phyloP scores from a whole-genome alignment of 2,113 vertebrate species.

The Bufo bufo region DNA sequence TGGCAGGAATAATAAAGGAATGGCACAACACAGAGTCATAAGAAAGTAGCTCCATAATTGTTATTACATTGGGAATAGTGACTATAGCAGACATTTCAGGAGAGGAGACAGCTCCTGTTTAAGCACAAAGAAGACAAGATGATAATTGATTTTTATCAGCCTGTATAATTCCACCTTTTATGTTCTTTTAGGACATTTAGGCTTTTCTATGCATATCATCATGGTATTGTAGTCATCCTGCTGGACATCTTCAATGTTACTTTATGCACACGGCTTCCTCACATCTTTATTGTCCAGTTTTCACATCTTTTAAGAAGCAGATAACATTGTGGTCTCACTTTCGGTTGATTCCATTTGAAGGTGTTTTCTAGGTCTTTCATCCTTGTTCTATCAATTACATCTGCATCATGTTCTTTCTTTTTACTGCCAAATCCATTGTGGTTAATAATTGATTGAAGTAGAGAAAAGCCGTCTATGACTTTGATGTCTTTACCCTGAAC shows the following conservation, averaged over 20 bases:
- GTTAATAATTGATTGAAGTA: conserved; percentile 16
- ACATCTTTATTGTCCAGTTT: background rate
- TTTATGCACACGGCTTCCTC: background rate
- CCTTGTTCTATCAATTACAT: background rate
- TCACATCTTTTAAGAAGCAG: background rate
- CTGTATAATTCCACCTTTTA: too few relatives aligned
- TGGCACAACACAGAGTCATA: too few relatives aligned
- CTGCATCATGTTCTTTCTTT: conserved; percentile 4
- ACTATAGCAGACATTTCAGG: too few relatives aligned
- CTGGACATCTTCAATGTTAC: too few relatives aligned
- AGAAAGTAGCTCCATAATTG: too few relatives aligned
- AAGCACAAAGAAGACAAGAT: too few relatives aligned
- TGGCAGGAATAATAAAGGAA: too few relatives aligned
- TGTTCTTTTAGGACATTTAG: too few relatives aligned
- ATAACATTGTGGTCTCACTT: background rate
- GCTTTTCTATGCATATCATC: background rate
- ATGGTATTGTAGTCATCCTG: background rate
- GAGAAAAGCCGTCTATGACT: background rate
- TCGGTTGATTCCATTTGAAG: background rate
- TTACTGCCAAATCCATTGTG: conserved; percentile 14
- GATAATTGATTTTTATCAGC: too few relatives aligned
- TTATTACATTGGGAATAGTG: too few relatives aligned
- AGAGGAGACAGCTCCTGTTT: too few relatives aligned
- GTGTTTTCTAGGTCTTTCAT: background rate
- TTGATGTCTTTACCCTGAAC: background rate